A percentile compares a stretch with the other conserved stretches of the same genome.
phyloP scores from a whole-genome alignment of 2,797 vertebrate genomes.

The Ateles fusciceps region DNA sequence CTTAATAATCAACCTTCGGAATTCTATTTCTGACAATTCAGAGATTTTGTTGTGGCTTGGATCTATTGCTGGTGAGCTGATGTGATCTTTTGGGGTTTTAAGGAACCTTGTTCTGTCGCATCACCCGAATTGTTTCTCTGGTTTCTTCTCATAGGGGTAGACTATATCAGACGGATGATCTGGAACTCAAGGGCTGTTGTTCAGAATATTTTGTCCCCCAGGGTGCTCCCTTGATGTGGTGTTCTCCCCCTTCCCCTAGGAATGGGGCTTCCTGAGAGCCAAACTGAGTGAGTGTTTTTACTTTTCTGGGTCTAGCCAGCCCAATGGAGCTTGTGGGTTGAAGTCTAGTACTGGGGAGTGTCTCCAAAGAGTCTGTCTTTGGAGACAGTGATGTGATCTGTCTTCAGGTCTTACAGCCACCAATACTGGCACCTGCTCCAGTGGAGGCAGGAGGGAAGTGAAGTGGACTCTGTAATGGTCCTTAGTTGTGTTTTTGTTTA shows the following conservation, averaged over 20 bases:
- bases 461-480: not conserved
- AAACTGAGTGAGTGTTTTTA: not conserved
- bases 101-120: not conserved
- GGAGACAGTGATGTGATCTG: not conserved
- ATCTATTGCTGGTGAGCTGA: not conserved
- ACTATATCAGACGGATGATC: not conserved
- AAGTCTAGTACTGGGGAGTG: not conserved
- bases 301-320: not conserved
- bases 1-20: not conserved
- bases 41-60: not conserved
- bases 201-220: not conserved
- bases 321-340: not conserved
- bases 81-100: not conserved
- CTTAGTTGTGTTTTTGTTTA: not conserved
- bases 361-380: not conserved
- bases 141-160: not conserved
- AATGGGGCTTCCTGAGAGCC: not conserved
- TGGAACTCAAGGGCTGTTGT: not conserved
- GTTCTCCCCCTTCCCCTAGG: not conserved
- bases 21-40: not conserved
- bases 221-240: not conserved
- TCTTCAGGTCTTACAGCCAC: not conserved
- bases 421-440: not conserved
- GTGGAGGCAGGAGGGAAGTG: not conserved
- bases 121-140: not conserved